phyloP scores from a whole-genome alignment of 23 tunicate species.

The Diplosoma virens region DNA sequence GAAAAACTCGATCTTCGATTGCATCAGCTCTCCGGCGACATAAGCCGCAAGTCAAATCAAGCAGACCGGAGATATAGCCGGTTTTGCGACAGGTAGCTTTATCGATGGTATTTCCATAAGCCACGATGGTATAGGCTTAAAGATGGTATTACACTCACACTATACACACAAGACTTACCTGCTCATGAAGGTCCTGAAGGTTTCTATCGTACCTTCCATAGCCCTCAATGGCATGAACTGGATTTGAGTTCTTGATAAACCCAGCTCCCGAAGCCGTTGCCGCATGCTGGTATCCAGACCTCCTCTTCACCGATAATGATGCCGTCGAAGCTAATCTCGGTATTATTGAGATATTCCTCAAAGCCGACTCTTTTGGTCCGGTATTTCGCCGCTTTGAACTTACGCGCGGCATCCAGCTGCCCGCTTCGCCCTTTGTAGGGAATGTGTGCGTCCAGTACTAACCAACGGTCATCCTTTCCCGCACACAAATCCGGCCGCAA shows the following conservation, averaged over 20 bases:
- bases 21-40: too few relatives aligned
- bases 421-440: background rate
- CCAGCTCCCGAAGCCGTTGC: background rate
- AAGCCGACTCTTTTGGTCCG: background rate
- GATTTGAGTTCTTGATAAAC: background rate
- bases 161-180: too few relatives aligned
- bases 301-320: background rate
- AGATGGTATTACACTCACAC: too few relatives aligned
- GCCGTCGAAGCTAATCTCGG: background rate
- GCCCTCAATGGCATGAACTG: background rate
- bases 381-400: background rate
- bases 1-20: too few relatives aligned
- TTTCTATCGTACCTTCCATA: background rate
- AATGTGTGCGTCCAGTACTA: background rate
- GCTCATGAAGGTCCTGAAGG: background rate
- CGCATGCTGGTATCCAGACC: background rate
- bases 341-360: background rate
- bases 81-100: too few relatives aligned
- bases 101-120: too few relatives aligned
- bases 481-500: background rate
- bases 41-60: too few relatives aligned
- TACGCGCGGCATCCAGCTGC: background rate
- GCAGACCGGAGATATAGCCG: too few relatives aligned
- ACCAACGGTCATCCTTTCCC: background rate
- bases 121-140: too few relatives aligned